Base-by-base conservation (phyloP, 1,140 invertebrate genomes). In the Belonocnema kinseyi region DNA sequence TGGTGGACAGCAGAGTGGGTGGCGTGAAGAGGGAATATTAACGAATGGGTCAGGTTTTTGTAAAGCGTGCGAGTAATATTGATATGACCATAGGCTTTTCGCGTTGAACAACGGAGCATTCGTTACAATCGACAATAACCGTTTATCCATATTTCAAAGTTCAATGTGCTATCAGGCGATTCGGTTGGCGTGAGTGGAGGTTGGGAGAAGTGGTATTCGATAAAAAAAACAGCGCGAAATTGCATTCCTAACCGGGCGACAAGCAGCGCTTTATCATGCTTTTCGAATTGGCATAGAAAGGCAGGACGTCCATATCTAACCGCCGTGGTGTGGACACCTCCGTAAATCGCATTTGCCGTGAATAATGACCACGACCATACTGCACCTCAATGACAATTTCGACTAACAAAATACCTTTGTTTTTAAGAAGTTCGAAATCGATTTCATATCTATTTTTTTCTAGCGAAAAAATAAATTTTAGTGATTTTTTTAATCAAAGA, bases 151-250 rank as follows among this genome's bases (percentile, higher is more conserved):
- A 83, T 83, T 83, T 83, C 82, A 81, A 80, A 79, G 77, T 83
- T 83, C 80, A 81, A 83, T 81, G 80, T 76, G 82, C 77, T 79
- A 81, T 81, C 82, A 77, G 79, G 78, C 73, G 72, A 21, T 72
- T 70, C 78, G 75, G 77, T 78, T 72, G 40, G 46, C 70, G 61
- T 76, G 72, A 80, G 40, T 46, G 40, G 40, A 46, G 5, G 40
- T 46, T 46, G 40, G 40, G 40, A 46, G 40, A 11, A 81, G 78
- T 77, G 79, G 77, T 78, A 77, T 74, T 76, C 70, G 26, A 74
- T 82, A 83, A 81, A 83, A 81, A 83, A 83, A 83, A 83, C 78
- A 82, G 80, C 82, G 77, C 80, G 74, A 83, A 83, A 83, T 83
- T 83, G 77, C 82, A 83, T 83, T 83, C 82, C 82, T 82, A 82